Base-by-base conservation (phyloP, 2,888 invertebrate species). In the Phalera bucephala region DNA sequence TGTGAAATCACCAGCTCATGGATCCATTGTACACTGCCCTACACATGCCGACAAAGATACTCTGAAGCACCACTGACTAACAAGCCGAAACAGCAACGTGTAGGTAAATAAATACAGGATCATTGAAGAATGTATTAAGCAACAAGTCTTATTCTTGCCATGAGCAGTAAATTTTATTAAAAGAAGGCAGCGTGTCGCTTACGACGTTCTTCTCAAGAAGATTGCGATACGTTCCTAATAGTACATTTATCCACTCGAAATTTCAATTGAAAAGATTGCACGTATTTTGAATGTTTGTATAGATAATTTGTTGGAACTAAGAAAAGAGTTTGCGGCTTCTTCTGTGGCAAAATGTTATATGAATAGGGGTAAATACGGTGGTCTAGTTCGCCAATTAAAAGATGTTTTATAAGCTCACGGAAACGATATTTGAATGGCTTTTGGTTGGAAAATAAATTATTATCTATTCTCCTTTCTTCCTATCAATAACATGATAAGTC, bases 1-100 rank as follows among this genome's bases (percentile, higher is more conserved):
- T 80, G 80, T 83, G 75, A 80, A 86, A 86, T 86, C 79, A 84
- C 71, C 76, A 79, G 71, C 72, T 70, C 61, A 55, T 51, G 36
- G 36, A 36, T 46, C n/a, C 40, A 60, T 71, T 64, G 63, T 61
- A 32, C 31, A 31, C 41, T 36, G 38, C 47, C 45, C 42, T 56
- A 57, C 55, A 48, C 52, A 61, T 45, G 66, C 86, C 84, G 86
- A 82, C 83, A 83, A 80, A 75, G 52, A 44, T 50, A 33, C 37
- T 52, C 56, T 53, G 32, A 50, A 45, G 52, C 49, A 46, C 46
- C 52, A 52, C 40, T 45, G 39, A 33, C 38, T 33, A 22, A 36
- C 41, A 38, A 41, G 19, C 40, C 37, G 26, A 36, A 28, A 33
- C 13, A 20, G 9, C 36, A 12, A 40, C 35, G 41, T 36, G 27